These are phyloP conservation scores for Glaucomys volans DNA, from an alignment of 2,113 vertebrate genomes.

Conservation along the genomic window DNA sequence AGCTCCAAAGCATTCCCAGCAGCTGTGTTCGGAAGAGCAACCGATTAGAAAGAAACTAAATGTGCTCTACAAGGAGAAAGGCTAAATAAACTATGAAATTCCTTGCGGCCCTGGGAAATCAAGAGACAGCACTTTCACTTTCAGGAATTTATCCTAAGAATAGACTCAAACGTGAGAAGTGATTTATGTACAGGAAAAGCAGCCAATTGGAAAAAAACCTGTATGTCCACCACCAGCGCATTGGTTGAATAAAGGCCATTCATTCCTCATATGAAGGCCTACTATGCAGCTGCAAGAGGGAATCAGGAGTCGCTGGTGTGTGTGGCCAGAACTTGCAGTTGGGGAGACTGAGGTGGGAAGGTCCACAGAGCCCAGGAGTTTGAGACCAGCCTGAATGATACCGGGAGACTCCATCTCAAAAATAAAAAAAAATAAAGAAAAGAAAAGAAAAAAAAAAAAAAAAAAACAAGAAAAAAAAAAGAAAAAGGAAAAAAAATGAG, in stretches of 20 bases:
- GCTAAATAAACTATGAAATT: not conserved
- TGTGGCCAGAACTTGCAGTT: too few relatives aligned
- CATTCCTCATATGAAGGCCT: not conserved
- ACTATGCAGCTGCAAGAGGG: not conserved
- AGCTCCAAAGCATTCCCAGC: not conserved
- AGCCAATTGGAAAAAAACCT: not conserved
- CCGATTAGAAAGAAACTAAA: not conserved
- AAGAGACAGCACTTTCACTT: not conserved
- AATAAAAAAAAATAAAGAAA: too few relatives aligned
- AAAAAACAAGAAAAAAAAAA: too few relatives aligned
- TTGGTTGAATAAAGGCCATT: not conserved
- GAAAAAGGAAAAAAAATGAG: too few relatives aligned
- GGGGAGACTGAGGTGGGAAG: too few relatives aligned
- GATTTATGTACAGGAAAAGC: not conserved
- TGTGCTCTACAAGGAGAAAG: not conserved
- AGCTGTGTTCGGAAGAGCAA: not conserved
- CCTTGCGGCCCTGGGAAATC: not conserved
- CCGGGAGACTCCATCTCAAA: too few relatives aligned
- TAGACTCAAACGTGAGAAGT: not conserved
- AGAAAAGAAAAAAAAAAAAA: too few relatives aligned
- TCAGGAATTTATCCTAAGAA: conserved; percentile 1
- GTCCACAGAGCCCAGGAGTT: too few relatives aligned
- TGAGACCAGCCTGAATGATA: too few relatives aligned
- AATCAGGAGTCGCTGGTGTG: not conserved
- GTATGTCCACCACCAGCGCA: not conserved